phyloP scores from a whole-genome alignment of 2,797 vertebrate species.

The Muscicapa striata region DNA sequence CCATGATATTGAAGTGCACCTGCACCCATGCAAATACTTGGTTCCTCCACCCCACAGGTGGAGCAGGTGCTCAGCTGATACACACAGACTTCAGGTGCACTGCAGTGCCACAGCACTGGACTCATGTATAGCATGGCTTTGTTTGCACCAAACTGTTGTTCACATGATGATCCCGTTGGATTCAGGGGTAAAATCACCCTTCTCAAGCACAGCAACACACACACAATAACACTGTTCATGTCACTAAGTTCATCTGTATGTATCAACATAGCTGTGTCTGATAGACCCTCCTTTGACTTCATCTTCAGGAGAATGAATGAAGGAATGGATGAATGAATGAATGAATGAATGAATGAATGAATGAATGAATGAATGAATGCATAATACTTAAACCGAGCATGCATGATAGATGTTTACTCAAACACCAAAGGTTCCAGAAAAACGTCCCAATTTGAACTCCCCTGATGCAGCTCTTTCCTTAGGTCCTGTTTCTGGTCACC shows the following conservation, averaged over 20 bases:
- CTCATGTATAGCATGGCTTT: neutral
- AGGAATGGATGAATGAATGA: neutral
- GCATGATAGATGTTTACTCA: neutral
- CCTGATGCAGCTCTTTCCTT: neutral
- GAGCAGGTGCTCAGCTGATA: neutral
- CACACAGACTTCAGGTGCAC: neutral
- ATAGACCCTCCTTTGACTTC: neutral
- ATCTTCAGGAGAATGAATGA: neutral
- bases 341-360: neutral
- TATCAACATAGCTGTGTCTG: neutral
- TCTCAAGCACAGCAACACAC: neutral
- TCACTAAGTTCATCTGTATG: neutral
- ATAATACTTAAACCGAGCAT: neutral
- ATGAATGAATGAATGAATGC: neutral
- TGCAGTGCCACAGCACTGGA: neutral
- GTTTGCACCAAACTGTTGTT: neutral
- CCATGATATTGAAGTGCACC: neutral
- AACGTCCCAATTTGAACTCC: neutral
- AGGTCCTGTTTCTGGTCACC: fast-evolving
- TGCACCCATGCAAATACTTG: neutral
- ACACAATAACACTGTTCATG: too few relatives aligned
- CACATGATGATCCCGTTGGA: neutral
- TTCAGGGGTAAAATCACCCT: neutral
- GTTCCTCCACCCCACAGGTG: neutral
- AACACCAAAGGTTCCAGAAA: neutral